These are phyloP conservation scores for Drosophila kambysellisi DNA, from an alignment of 2,888 invertebrate genomes.

Conservation along the genomic window DNA sequence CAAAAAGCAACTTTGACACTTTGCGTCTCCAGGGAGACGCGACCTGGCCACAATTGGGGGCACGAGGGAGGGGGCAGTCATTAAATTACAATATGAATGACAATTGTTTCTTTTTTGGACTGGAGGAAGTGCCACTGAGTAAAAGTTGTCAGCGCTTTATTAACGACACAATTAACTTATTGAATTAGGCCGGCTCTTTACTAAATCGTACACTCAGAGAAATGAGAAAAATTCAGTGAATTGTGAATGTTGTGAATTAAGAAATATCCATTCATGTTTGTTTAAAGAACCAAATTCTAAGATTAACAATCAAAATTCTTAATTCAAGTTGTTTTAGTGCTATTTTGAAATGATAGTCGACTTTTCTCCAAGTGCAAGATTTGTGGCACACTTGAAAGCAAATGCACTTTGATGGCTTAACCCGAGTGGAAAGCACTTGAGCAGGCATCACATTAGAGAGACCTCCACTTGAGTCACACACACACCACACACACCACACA, in stretches of 20 bases:
- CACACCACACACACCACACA: conserved; percentile 7
- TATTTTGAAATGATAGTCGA: not conserved
- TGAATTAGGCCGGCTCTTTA: conserved; percentile 46
- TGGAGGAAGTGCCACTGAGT: conserved; percentile 60
- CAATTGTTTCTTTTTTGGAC: conserved; percentile 38
- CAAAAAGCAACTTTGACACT: conserved; percentile 47
- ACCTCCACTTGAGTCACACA: conserved; percentile 21
- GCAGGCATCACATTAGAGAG: conserved; percentile 12
- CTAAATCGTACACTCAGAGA: not conserved
- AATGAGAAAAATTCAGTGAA: not conserved
- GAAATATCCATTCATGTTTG: not conserved
- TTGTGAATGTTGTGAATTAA: not conserved
- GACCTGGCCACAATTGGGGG: conserved; percentile 12
- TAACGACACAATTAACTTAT: conserved; percentile 72
- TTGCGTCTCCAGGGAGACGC: not conserved
- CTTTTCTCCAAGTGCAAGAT: not conserved
- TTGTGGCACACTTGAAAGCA: conserved; percentile 32
- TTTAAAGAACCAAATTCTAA: not conserved
- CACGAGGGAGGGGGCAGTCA: conserved; percentile 36
- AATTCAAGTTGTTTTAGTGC: accelerated
- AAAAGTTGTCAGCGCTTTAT: conserved; percentile 55
- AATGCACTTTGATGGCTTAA: conserved; percentile 69
- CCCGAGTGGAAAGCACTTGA: conserved; percentile 60
- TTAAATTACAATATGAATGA: conserved; percentile 70
- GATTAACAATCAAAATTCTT: not conserved